These are phyloP conservation scores for Cyprinodon brontotheroides DNA, from an alignment of 2,113 vertebrate genomes.

Conservation along the genomic window DNA sequence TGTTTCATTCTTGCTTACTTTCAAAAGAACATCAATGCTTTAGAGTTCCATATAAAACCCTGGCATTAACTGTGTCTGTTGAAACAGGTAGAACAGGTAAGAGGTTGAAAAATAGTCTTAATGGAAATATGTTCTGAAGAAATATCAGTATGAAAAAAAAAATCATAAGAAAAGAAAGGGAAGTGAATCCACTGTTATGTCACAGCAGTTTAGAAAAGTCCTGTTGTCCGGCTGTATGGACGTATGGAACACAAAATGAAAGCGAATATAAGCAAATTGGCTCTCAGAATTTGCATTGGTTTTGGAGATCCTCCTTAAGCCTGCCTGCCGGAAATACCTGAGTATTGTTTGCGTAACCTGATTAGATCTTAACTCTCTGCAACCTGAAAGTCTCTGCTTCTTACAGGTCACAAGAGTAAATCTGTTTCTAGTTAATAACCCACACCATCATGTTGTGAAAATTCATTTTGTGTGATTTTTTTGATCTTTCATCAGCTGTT, in stretches of 20 bases:
- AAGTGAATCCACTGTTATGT: neutral
- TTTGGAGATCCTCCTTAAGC: neutral
- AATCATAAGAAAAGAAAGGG: neutral
- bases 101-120: neutral
- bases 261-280: neutral
- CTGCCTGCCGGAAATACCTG: neutral
- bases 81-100: neutral
- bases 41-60: neutral
- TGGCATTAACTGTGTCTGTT: neutral
- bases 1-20: neutral
- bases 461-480: neutral
- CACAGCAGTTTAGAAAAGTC: too few species aligned
- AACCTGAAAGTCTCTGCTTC: neutral
- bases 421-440: too few species aligned
- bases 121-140: neutral
- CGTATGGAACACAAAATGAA: too few species aligned
- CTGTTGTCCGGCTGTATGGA: too few species aligned
- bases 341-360: neutral
- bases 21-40: neutral
- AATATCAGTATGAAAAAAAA: neutral
- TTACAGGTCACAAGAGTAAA: neutral
- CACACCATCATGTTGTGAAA: neutral
- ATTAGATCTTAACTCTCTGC: neutral
- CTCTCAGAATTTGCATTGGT: neutral
- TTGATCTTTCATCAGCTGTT: neutral